Evolutionary conservation across 2,113 vertebrate species (phyloP).

Genomic region (Brachyhypopomus gauderio): DNA sequence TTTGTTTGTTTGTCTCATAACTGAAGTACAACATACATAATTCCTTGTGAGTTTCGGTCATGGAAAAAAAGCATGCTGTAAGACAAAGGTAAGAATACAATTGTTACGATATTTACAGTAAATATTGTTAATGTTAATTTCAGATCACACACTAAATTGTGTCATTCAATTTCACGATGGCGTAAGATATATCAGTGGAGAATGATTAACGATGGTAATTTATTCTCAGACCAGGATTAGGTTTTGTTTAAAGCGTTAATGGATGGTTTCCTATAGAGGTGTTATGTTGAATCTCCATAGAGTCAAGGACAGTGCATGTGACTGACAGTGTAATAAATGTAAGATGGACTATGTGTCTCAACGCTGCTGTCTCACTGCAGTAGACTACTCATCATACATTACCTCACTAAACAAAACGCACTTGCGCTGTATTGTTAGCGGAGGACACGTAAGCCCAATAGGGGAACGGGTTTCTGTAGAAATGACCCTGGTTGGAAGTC

Average conservation of each 20-base stretch:
- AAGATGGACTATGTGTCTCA: background rate
- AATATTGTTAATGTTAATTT: background rate
- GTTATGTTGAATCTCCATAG: background rate
- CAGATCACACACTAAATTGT: background rate
- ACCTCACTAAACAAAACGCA: background rate
- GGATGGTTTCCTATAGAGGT: background rate
- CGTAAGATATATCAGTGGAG: background rate
- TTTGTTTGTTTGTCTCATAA: too few species aligned
- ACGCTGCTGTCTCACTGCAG: background rate
- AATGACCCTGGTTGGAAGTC: background rate
- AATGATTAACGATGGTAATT: background rate
- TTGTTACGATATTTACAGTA: constrained; percentile 33
- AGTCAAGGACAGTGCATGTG: background rate
- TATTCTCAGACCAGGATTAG: background rate
- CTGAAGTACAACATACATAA: too few species aligned
- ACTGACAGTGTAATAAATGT: constrained; percentile 16
- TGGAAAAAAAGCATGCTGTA: constrained; percentile 56
- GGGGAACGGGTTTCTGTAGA: background rate
- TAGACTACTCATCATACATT: background rate
- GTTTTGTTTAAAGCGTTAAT: background rate
- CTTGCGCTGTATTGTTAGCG: background rate
- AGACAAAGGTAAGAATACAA: constrained; percentile 60
- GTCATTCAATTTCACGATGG: too few species aligned
- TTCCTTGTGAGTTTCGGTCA: constrained; percentile 41
- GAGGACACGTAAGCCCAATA: background rate